phyloP scores from a whole-genome alignment of 2,113 vertebrate species.

The Cephalopterus ornatus region DNA sequence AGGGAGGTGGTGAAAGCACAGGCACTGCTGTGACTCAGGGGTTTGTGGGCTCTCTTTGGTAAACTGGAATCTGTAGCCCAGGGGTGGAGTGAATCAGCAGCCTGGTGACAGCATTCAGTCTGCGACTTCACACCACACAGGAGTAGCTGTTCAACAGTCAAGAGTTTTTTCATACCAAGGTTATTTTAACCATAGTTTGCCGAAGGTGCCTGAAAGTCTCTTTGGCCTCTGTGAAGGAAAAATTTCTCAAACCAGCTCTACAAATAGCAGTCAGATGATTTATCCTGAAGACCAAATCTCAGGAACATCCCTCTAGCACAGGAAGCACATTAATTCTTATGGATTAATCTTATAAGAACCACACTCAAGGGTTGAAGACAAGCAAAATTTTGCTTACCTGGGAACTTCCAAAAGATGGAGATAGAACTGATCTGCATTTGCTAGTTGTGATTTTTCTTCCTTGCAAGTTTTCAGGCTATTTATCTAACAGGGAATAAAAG shows the following conservation, averaged over 20 bases:
- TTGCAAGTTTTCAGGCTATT: conserved; percentile 83
- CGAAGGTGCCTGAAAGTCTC: not conserved
- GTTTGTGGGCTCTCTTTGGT: not conserved
- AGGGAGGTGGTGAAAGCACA: not conserved
- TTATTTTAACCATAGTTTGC: not conserved
- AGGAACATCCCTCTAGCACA: not conserved
- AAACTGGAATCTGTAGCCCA: not conserved
- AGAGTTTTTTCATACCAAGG: not conserved
- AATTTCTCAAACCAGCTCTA: not conserved
- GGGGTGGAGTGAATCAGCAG: not conserved
- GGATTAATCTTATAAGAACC: not conserved
- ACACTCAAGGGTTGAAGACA: not conserved
- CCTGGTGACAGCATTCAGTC: not conserved
- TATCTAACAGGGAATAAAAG: conserved; percentile 68
- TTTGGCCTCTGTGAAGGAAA: not conserved
- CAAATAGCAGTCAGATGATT: not conserved
- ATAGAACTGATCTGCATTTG: conserved; percentile 87
- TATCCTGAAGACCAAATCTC: not conserved
- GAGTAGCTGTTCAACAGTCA: not conserved
- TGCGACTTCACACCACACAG: not conserved
- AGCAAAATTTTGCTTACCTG: conserved; percentile 71
- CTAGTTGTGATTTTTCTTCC: conserved; percentile 81
- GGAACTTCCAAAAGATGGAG: conserved; percentile 79
- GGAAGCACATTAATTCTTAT: not conserved
- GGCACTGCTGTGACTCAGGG: not conserved